Evolutionary conservation across 2,113 vertebrate genomes (phyloP).

Genomic region (Shinisaurus crocodilurus): DNA sequence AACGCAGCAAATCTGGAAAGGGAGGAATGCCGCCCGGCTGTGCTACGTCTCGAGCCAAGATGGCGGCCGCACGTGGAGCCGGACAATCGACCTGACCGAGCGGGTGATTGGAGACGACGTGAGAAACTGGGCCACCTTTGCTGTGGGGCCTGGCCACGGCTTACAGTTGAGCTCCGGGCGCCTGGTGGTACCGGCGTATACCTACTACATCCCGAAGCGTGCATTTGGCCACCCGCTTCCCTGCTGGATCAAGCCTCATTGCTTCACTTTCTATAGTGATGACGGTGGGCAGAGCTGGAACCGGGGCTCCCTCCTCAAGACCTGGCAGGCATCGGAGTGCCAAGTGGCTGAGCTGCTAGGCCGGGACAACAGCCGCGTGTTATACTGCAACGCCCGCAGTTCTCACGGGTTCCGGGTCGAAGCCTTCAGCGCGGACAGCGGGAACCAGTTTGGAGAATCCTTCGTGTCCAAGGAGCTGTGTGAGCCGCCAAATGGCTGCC

Average conservation of each 20-base stretch:
- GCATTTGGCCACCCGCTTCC: constrained; percentile 64
- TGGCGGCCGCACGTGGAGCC: constrained; percentile 80
- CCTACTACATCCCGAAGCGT: constrained; percentile 79
- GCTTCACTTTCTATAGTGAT: constrained; percentile 89
- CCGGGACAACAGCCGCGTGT: constrained; percentile 62
- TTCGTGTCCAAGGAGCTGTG: constrained; percentile 69
- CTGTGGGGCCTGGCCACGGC: constrained; percentile 92
- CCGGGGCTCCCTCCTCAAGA: constrained; percentile 65
- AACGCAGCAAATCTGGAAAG: constrained; percentile 78
- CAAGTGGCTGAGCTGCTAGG: constrained; percentile 86
- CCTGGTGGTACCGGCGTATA: constrained; percentile 87
- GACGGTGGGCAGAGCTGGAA: constrained; percentile 84
- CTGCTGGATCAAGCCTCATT: constrained; percentile 72
- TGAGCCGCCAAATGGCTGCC: constrained; percentile 83
- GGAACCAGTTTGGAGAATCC: constrained; percentile 76
- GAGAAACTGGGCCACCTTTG: constrained; percentile 88
- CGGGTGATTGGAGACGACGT: constrained; percentile 77
- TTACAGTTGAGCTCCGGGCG: constrained; percentile 84
- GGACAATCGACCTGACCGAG: constrained; percentile 85
- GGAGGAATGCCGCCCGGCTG: constrained; percentile 85
- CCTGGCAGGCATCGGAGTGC: constrained; percentile 81
- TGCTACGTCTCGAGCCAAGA: constrained; percentile 85
- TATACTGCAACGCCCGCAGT: constrained; percentile 90
- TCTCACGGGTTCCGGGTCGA: constrained; percentile 75
- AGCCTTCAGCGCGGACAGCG: constrained; percentile 80